Percentiles rank a stretch among this genome's conserved stretches.
Evolutionary conservation across 2,113 vertebrate genomes (phyloP).

Genomic region (Neopipo cinnamomea): DNA sequence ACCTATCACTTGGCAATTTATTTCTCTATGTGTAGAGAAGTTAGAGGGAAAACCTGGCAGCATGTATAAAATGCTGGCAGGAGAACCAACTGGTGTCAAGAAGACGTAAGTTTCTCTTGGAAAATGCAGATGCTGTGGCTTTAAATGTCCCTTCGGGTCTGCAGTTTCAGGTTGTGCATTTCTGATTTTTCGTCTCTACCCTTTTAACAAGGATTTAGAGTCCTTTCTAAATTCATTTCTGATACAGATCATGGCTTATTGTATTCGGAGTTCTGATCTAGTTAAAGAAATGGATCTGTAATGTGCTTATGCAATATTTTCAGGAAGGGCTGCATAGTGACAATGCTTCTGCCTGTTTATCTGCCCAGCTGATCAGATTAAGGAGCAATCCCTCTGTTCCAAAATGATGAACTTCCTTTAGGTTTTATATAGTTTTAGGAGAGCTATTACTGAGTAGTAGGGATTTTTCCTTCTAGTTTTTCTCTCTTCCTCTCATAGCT

Average conservation of each 20-base stretch:
- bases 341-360: constrained; percentile 47
- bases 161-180: constrained; percentile 13
- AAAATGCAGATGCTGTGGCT: constrained; percentile 40
- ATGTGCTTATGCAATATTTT: constrained; percentile 50
- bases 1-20: constrained; percentile 58
- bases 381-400: constrained; percentile 28
- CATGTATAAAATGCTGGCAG: constrained; percentile 41
- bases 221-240: constrained; percentile 46
- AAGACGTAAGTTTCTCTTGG: constrained; percentile 52
- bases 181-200: neutral
- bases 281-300: constrained; percentile 52
- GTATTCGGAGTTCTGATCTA: constrained; percentile 45
- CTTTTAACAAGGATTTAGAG: constrained; percentile 25
- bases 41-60: constrained; percentile 59
- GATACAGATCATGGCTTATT: constrained; percentile 44
- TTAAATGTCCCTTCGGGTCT: constrained; percentile 16
- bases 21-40: constrained; percentile 45
- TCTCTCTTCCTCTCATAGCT: neutral
- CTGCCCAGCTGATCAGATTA: constrained; percentile 41
- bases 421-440: neutral
- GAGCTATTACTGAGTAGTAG: neutral
- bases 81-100: constrained; percentile 67
- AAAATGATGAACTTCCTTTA: constrained; percentile 30
- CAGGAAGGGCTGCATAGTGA: constrained; percentile 56
- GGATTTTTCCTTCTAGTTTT: neutral